These are phyloP conservation scores for Limanda limanda DNA, from an alignment of 2,113 vertebrate species.

Conservation along the genomic window DNA sequence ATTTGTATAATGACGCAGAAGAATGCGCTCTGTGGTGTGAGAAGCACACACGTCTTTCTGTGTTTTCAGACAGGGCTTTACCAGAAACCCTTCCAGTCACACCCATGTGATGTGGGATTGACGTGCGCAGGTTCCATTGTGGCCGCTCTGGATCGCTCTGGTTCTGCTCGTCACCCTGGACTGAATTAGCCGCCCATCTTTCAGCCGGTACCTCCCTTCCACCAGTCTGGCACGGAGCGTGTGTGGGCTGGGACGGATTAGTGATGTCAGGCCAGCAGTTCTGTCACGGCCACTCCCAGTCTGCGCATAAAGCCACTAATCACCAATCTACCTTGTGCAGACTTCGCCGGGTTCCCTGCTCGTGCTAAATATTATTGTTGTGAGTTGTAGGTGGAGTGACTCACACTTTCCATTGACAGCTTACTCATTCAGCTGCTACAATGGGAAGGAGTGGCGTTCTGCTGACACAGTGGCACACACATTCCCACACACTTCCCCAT, in stretches of 20 bases:
- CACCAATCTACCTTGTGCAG: slow-evolving; percentile 57
- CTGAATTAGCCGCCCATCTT: slow-evolving; percentile 49
- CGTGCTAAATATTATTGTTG: slow-evolving; percentile 73
- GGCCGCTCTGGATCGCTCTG: slow-evolving; percentile 59
- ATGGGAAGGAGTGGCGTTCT: slow-evolving; percentile 66
- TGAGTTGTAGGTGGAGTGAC: slow-evolving; percentile 70
- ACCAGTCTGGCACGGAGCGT: slow-evolving; percentile 48
- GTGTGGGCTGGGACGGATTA: slow-evolving; percentile 68
- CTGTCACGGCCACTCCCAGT: slow-evolving; percentile 69
- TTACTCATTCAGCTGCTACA: slow-evolving; percentile 69
- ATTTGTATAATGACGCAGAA: slow-evolving; percentile 4
- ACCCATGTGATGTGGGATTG: slow-evolving; percentile 33
- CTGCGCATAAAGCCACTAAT: slow-evolving; percentile 70
- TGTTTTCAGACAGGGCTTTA: slow-evolving; percentile 17
- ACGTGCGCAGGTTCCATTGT: slow-evolving; percentile 13
- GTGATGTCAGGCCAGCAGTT: slow-evolving; percentile 66
- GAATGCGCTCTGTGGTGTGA: slow-evolving; percentile 19
- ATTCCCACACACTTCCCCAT: slow-evolving; percentile 46
- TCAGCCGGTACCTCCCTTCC: slow-evolving; percentile 55
- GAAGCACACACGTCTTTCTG: slow-evolving; percentile 12
- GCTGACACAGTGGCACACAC: slow-evolving; percentile 48
- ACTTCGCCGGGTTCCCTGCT: slow-evolving; percentile 27
- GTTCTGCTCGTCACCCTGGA: slow-evolving; percentile 53
- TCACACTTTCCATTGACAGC: slow-evolving; percentile 73
- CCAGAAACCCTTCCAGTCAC: slow-evolving; percentile 47